Conservation (phyloP, 2,888 invertebrate genomes). For the Theodoxus fluviatilis region DNA sequence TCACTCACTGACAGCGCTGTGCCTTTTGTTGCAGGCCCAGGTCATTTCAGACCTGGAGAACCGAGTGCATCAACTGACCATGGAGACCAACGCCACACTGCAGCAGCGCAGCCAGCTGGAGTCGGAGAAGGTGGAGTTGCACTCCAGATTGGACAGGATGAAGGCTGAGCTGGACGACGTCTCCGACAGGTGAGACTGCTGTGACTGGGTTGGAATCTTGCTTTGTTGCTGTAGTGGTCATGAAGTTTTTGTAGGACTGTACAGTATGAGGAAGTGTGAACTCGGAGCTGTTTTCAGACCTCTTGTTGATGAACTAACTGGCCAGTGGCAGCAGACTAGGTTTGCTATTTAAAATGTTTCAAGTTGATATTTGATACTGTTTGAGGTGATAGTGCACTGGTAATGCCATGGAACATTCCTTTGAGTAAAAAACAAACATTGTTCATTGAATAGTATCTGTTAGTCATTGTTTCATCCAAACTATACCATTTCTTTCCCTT, state of each 20-base stretch:
- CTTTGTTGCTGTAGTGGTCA: no score
- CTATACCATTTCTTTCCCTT: no score
- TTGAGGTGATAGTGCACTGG: background rate
- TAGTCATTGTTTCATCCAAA: no score
- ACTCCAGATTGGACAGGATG: conserved; percentile 47
- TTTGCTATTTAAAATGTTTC: background rate
- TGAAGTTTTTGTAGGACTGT: background rate
- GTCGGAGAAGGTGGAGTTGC: conserved; percentile 54
- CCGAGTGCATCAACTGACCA: conserved; percentile 58
- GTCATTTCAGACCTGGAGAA: conserved; percentile 61
- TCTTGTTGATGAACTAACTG: no score
- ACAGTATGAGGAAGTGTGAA: no score
- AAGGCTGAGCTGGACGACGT: conserved; percentile 43
- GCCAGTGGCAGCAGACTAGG: no score
- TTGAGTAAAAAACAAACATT: no score
- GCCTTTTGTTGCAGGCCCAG: conserved; percentile 39
- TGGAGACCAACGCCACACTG: conserved; percentile 56
- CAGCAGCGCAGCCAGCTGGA: conserved; percentile 50
- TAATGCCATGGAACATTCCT: background rate
- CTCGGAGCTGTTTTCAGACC: no score
- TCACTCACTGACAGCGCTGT: background rate
- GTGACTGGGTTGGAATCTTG: background rate
- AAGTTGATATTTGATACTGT: background rate
- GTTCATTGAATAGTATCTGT: no score
- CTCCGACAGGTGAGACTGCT: conserved; percentile 37